Base-by-base conservation (phyloP, 30 jellyfish, hydroid and myxozoan species). In the Aurelia coerulea region DNA sequence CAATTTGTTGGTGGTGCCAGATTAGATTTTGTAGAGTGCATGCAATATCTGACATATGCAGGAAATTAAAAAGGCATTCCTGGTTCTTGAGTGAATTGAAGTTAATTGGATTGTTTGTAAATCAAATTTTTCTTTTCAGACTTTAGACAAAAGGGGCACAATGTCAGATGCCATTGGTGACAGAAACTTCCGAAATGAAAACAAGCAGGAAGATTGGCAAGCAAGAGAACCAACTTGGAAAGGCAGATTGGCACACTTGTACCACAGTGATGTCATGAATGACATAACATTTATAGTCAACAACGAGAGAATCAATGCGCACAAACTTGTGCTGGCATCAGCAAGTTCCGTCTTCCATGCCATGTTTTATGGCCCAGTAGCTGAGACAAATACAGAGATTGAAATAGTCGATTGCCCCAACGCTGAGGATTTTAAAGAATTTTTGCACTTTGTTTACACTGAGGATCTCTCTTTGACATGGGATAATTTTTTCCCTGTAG, bases 351-450 rank as follows among this genome's bases (percentile, higher is more conserved):
- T 73, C n/a, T 73, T 73, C 50, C 9, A 73, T 23, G 83, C 83
- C 34, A 73, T 73, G 83, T 46, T 73, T 18, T 10, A 73, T 73
- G 83, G 83, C 51, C 83, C 83, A 16, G 51, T 73, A 66, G 68
- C 83, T 16, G 62, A 70, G 41, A 41, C 29, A 13, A 18, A 8
- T 12, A 14, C 51, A 46, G 50, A 37, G 2, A 54, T 73, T 23
- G 83, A 73, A 19, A 73, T 73, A 13, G 68, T 46, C 3, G 83
- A 73, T 73, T 73, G 83, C 37, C 69, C 51, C 4, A 50, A 18
- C 0, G 18, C 83, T 1, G 72, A 73, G 34, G 83, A 50, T 23
- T 73, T 73, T 14, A 37, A 12, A 46, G 83, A 11, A 37, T 46
- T 73, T 18, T 71, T 73, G 17, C 5, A 19, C 31, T 33, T 73